Percentiles rank a stretch among this genome's conserved stretches.
phyloP scores from a whole-genome alignment of 2,888 invertebrate genomes.

The Sminthurides aquaticus region DNA sequence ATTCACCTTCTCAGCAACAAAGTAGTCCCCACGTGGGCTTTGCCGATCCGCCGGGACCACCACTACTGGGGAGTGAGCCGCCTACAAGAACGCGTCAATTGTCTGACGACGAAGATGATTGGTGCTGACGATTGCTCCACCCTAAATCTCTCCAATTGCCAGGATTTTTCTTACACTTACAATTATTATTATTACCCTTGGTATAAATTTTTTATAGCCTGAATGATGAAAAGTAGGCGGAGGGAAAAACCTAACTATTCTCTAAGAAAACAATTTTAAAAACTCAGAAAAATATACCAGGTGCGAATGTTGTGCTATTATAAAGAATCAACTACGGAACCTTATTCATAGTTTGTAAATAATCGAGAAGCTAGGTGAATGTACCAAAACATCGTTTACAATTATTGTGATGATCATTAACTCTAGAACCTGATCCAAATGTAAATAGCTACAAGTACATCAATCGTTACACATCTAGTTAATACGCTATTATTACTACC shows the following conservation, averaged over 20 bases:
- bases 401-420: background rate
- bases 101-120: constrained; percentile 33
- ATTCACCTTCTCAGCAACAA: constrained; percentile 19
- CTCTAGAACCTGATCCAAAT: too few species aligned
- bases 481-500: too few species aligned
- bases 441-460: too few species aligned
- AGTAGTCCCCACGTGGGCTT: constrained; percentile 22
- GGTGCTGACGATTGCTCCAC: constrained; percentile 39
- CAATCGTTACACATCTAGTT: too few species aligned
- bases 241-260: background rate
- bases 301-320: too few species aligned
- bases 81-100: constrained; percentile 39
- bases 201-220: background rate
- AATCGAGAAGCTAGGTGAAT: too few species aligned
- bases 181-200: background rate
- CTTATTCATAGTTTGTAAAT: too few species aligned
- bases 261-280: background rate
- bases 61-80: constrained; percentile 21
- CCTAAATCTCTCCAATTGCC: constrained; percentile 9
- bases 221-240: background rate
- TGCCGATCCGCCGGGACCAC: constrained; percentile 40
- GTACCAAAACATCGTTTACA: background rate
- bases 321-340: too few species aligned
- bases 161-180: background rate
- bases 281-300: too few species aligned